These are phyloP conservation scores for Prietella phreatophila DNA, from an alignment of 2,113 vertebrate genomes.

Conservation along the genomic window DNA sequence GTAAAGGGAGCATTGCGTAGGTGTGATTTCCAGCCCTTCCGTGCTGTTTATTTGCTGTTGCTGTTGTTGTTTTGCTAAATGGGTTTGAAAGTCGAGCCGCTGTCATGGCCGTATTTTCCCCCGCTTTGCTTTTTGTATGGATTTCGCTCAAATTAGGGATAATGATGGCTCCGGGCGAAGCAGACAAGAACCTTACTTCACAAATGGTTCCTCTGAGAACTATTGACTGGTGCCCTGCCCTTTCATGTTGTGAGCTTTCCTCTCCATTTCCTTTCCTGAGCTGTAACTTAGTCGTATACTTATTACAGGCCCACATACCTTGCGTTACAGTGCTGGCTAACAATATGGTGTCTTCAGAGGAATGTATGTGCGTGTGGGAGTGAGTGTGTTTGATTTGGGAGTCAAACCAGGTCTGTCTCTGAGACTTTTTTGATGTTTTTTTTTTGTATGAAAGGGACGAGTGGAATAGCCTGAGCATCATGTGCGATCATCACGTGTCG, in stretches of 20 bases:
- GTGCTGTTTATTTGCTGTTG: background rate
- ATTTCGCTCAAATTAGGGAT: constrained; percentile 43
- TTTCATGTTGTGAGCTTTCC: constrained; percentile 21
- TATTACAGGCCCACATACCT: background rate
- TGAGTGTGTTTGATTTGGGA: background rate
- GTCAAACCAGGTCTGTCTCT: background rate
- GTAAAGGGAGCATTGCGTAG: background rate
- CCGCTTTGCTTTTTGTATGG: constrained; percentile 7
- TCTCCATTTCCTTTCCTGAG: background rate
- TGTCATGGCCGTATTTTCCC: background rate
- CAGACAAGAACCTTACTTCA: constrained; percentile 29
- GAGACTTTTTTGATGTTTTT: background rate
- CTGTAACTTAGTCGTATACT: background rate
- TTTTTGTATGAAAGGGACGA: background rate
- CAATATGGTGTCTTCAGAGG: background rate
- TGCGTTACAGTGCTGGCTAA: background rate
- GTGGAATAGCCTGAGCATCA: background rate
- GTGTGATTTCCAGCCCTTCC: too few relatives aligned
- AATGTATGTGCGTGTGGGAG: background rate
- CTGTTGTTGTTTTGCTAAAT: background rate
- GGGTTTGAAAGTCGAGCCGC: background rate
- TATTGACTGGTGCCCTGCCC: constrained; percentile 27
- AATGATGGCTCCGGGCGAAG: constrained; percentile 41
- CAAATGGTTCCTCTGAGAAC: constrained; percentile 37
- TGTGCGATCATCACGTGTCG: background rate